phyloP scores from a whole-genome alignment of 2,113 vertebrate species.

The Mirounga angustirostris region DNA sequence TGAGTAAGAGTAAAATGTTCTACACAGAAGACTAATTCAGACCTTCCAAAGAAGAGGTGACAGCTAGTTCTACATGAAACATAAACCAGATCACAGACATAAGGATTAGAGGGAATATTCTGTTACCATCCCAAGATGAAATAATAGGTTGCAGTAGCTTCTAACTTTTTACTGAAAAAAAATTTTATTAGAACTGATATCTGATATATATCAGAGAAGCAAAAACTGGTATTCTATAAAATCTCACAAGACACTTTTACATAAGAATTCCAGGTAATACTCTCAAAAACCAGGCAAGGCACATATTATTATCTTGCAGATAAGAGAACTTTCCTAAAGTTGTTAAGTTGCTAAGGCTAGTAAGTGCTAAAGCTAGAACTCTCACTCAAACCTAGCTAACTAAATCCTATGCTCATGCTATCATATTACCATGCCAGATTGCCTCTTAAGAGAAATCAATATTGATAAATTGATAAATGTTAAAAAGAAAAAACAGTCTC shows the following conservation, averaged over 20 bases:
- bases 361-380: not conserved
- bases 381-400: not conserved
- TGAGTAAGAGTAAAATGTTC: not conserved
- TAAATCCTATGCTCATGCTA: not conserved
- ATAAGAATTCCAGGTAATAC: not conserved
- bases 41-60: not conserved
- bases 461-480: not conserved
- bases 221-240: not conserved
- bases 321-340: not conserved
- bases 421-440: not conserved
- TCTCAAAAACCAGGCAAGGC: slow-evolving; percentile 21
- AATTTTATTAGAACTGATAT: not conserved
- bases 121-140: not conserved
- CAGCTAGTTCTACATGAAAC: not conserved
- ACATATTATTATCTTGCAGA: not conserved
- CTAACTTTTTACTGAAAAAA: not conserved
- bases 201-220: not conserved
- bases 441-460: not conserved
- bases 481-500: not conserved
- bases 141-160: not conserved
- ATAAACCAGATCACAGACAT: not conserved
- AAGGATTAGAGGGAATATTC: not conserved
- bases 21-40: not conserved
- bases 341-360: not conserved
- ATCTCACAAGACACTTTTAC: not conserved